Conservation (phyloP, 30 jellyfish, hydroid and myxozoan genomes). For the Chrysaora quinquecirrha region DNA sequence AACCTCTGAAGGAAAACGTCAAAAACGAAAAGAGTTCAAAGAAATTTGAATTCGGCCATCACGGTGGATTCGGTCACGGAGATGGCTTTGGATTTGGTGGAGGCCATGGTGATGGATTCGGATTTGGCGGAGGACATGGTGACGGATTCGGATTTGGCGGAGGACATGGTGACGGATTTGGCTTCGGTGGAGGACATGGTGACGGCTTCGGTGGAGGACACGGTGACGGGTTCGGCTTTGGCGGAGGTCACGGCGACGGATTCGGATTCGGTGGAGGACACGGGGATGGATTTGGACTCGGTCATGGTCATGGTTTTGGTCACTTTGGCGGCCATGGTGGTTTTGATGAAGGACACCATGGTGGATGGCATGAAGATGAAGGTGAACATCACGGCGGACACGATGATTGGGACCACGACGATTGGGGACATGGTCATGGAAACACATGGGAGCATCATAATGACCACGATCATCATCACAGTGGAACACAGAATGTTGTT, state of each 20-base stretch:
- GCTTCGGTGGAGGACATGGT: constrained; percentile 39
- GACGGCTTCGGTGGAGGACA: constrained; percentile 66
- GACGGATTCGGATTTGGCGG: constrained; percentile 52
- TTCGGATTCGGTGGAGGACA: constrained; percentile 60
- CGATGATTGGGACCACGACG: constrained; percentile 57
- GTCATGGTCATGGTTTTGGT: constrained; percentile 38
- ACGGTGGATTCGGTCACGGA: constrained; percentile 38
- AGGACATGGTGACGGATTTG: constrained; percentile 58
- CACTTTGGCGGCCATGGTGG: constrained; percentile 58
- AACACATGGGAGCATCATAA: constrained; percentile 86
- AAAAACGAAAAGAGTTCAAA: constrained; percentile 79
- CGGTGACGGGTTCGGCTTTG: constrained; percentile 50
- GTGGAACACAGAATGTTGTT: constrained; percentile 89
- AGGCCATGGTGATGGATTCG: constrained; percentile 64
- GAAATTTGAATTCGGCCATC: constrained; percentile 64
- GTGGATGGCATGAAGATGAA: constrained; percentile 38
- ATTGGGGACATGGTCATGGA: constrained; percentile 79
- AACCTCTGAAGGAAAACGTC: constrained; percentile 39
- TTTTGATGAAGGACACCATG: constrained; percentile 23
- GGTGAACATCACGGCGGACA: constrained; percentile 47
- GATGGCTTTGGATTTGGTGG: constrained; percentile 63
- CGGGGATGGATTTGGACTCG: constrained; percentile 33
- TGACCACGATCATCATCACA: constrained; percentile 74
- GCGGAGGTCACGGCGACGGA: constrained; percentile 45
- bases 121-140: constrained; percentile 67